Evolutionary conservation across 2,888 invertebrate species (phyloP).

Genomic region (Nemotelus nigrinus): DNA sequence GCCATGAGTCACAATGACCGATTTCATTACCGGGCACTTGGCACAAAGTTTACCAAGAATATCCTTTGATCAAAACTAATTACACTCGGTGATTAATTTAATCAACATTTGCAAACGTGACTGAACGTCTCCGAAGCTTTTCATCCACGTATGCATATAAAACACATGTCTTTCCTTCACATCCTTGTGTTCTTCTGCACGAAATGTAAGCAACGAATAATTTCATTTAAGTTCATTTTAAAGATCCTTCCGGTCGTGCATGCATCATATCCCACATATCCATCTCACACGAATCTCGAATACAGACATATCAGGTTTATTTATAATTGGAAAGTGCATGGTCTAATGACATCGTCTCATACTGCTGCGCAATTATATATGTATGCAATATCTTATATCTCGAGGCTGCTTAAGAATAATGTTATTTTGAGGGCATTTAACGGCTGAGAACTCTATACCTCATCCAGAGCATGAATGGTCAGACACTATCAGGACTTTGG

Average conservation of each 20-base stretch:
- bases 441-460: constrained; percentile 21
- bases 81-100: constrained; percentile 47
- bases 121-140: constrained; percentile 30
- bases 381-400: constrained; percentile 17
- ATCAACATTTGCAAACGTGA: constrained; percentile 48
- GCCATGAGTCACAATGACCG: not conserved
- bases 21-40: constrained; percentile 22
- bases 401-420: constrained; percentile 41
- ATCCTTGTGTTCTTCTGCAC: constrained; percentile 11
- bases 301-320: constrained; percentile 42
- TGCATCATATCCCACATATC: constrained; percentile 31
- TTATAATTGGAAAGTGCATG: constrained; percentile 44
- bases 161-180: not conserved
- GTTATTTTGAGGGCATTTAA: constrained; percentile 44
- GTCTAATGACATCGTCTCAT: constrained; percentile 34
- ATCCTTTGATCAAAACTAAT: constrained; percentile 43
- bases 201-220: constrained; percentile 34
- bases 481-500: not conserved
- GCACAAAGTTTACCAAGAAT: constrained; percentile 41
- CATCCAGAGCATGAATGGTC: not conserved
- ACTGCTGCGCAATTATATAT: not conserved
- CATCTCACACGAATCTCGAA: constrained; percentile 1
- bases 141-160: constrained; percentile 1
- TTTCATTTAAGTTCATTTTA: constrained; percentile 28
- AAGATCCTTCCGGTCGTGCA: constrained; percentile 33